Base-by-base conservation (phyloP, 2,888 invertebrate species). In the Melieria crassipennis region DNA sequence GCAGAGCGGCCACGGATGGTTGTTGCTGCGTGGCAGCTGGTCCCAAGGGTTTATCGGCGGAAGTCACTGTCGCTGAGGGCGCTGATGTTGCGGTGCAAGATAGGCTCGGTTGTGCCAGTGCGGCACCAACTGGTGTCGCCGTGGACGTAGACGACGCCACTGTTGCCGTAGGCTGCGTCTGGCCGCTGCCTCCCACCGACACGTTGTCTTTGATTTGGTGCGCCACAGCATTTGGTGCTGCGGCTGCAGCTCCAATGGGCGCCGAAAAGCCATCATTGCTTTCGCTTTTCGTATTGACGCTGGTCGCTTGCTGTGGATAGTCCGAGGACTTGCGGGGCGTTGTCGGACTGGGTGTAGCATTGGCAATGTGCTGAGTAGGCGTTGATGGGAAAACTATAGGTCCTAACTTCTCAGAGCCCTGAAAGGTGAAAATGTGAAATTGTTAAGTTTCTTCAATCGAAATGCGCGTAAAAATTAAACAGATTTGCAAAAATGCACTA, bases 331-430 rank as follows among this genome's bases (percentile, higher is more conserved):
- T 91, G 78, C 91, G 88, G 78, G 91, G 90, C 78, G 89, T 89
- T 82, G 91, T 87, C 85, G 92, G 90, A 81, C 87, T 91, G 75
- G 83, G 81, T 75, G 85, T 82, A 76, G 85, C 81, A 79, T 83
- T 85, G 75, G 82, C 80, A 77, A 83, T 80, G 77, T 85, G 80
- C 79, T 84, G 85, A 79, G 84, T 83, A 86, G 91, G 90, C 83
- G 91, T 89, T 82, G 90, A 88, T 84, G 90, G 89, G 86, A 91
- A 92, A 85, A 91, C 91, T 86, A 91, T 91, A 87, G 91, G 91
- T 87, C 91, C 92, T 88, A 92, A 75, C 75, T 79, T 91, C 89
- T 92, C 93, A 87, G 93, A 92, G 87, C 92, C 92, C 92, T 92
- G 88, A 13, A 89, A 88, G 73, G 78, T 83, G 88, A 75, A 78